Evolutionary conservation across 2,797 vertebrate species (phyloP).

Genomic region (Hoplostethus mediterraneus): DNA sequence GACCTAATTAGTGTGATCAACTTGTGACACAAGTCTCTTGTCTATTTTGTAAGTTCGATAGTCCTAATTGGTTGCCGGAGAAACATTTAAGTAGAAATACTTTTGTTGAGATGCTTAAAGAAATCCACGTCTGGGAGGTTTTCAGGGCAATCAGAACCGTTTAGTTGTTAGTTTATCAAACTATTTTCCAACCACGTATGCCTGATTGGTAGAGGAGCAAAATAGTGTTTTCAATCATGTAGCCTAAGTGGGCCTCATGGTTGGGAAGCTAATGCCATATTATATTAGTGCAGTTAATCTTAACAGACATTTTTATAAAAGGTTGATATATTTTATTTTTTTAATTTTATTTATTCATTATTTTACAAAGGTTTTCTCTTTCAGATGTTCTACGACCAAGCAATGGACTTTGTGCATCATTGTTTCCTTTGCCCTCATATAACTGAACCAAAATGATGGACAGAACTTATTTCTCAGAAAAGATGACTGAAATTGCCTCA

Average conservation of each 20-base stretch:
- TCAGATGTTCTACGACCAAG: neutral
- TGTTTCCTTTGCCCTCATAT: conserved; percentile 7
- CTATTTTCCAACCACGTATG: too few species aligned
- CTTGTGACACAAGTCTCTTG: conserved; percentile 5
- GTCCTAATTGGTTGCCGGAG: too few species aligned
- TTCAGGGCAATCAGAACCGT: too few species aligned
- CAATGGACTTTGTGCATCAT: neutral
- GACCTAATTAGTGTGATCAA: conserved; percentile 13
- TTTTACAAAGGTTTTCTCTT: conserved; percentile 5
- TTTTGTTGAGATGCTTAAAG: too few species aligned
- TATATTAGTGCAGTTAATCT: neutral
- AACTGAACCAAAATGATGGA: neutral
- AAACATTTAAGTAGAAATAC: too few species aligned
- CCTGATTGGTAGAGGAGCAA: too few species aligned
- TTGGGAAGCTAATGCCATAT: neutral
- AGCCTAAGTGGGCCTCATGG: neutral
- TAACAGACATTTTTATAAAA: neutral
- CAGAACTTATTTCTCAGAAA: neutral
- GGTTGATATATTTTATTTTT: conserved; percentile 1
- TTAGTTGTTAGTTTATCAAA: too few species aligned
- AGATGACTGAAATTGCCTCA: neutral
- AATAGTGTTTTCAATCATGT: neutral
- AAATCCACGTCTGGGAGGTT: too few species aligned
- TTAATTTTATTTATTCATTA: too few species aligned
- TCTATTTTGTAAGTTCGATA: too few species aligned